A percentile compares a stretch with the other conserved stretches of the same genome.
Conservation (phyloP, 1,140 invertebrate genomes). For the Drosophila bipectinata region DNA sequence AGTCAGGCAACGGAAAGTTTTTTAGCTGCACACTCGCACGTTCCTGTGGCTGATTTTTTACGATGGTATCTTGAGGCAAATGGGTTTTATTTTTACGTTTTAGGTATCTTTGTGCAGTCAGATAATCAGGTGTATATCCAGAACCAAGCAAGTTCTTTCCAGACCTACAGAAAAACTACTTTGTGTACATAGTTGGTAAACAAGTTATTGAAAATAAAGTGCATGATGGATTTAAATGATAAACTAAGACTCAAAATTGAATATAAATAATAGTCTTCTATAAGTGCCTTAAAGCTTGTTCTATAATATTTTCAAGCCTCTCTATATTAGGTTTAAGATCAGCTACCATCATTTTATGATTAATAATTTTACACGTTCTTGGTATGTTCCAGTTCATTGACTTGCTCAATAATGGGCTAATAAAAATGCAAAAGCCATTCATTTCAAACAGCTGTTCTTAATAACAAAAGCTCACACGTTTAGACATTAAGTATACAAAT, state of each 20-base stretch:
- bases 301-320: neutral
- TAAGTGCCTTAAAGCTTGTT: no score
- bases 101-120: neutral
- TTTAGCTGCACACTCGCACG: neutral
- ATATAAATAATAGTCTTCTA: no score
- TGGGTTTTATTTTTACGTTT: neutral
- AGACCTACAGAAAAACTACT: neutral
- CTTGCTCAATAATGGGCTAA: conserved; percentile 1
- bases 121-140: neutral
- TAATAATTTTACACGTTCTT: neutral
- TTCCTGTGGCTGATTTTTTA: conserved; percentile 1
- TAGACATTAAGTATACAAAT: neutral
- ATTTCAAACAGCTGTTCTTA: neutral
- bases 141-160: neutral
- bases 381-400: conserved; percentile 2
- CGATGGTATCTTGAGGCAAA: conserved; percentile 1
- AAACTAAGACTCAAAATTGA: no score
- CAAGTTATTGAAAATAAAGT: neutral
- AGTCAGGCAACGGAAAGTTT: conserved; percentile 1
- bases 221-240: no score
- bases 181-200: neutral
- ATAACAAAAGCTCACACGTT: conserved; percentile 1
- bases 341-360: neutral
- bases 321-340: neutral
- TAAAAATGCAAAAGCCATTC: conserved; percentile 3